Evolutionary conservation across 1,140 invertebrate species (phyloP).

Genomic region (Drosophila persimilis): DNA sequence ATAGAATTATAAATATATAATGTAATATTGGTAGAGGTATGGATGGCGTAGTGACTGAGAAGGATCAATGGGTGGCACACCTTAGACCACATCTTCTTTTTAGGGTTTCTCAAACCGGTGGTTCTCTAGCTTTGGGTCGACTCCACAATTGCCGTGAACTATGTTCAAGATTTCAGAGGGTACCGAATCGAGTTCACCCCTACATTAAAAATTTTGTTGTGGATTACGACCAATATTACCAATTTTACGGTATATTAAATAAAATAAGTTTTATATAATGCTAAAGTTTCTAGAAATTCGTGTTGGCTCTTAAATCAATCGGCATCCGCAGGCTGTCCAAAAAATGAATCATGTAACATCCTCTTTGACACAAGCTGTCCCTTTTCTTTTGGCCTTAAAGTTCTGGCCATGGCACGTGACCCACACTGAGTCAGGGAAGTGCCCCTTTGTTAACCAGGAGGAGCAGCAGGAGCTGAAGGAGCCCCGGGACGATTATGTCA

Average conservation of each 20-base stretch:
- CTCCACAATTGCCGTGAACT: too few species aligned
- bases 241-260: not conserved
- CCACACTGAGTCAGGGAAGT: conserved; percentile 20
- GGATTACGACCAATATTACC: not conserved
- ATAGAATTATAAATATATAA: too few species aligned
- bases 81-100: too few species aligned
- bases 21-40: too few species aligned
- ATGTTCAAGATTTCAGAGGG: too few species aligned
- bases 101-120: too few species aligned
- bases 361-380: conserved; percentile 28
- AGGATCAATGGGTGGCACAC: too few species aligned
- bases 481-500: conserved; percentile 24
- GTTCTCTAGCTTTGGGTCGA: too few species aligned
- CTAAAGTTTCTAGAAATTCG: not conserved
- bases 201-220: too few species aligned
- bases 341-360: conserved; percentile 35
- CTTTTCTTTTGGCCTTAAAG: conserved; percentile 33
- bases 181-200: too few species aligned
- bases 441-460: conserved; percentile 36
- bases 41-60: too few species aligned
- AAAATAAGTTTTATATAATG: conserved; percentile 1
- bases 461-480: conserved; percentile 10
- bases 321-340: conserved; percentile 21
- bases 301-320: conserved; percentile 18
- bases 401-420: conserved; percentile 45